Evolutionary conservation across 2,888 invertebrate genomes (phyloP), one percentile per base, ranked within the genome.

Genomic region (Theretra japonica): DNA sequence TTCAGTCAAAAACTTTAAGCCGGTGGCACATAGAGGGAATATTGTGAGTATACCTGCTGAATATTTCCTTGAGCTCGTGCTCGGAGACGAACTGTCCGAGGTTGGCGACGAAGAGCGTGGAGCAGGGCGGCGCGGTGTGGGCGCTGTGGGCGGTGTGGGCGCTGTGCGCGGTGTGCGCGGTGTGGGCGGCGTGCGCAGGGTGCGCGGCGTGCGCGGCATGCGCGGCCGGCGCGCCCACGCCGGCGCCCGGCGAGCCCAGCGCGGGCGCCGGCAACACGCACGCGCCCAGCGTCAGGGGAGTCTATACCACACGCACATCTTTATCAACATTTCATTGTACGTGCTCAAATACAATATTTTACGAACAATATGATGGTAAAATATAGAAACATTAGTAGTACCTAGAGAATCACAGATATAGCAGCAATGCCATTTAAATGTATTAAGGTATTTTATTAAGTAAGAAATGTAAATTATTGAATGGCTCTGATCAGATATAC

Each of bases 91-190:
- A 98, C 94, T 98, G 98, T 82, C 99, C 99, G 88, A 99, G 96
- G 95, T 99, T 99, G 88, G 99, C 99, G 89, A 99, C 99, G 95
- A 99, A 99, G 81, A 99, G 97, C 81, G 99, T 99, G 85, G 98
- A 98, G 96, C 99, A 99, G 83, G 99, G 99, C 82, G 97, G 97
- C 90, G 97, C 97, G 71, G 95, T 94, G 83, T 95, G 95, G 79
- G 94, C 90, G 75, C 95, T 93, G 81, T 95, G 93, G 82, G 81
- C 92, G 80, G 83, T 91, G 86, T 87, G 90, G 82, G 97, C 96
- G 76, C 96, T 96, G 81, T 97, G 97, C 94, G 97, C 97, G 89
- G 97, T 97, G 78, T 91, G 93, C 73, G 89, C 89, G 83, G 81
- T 92, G 81, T 97, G 97, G 93, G 97, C 97, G 89, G 97, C 97